phyloP scores from a whole-genome alignment of 2,113 vertebrate species.

The Lepisosteus osseus region DNA sequence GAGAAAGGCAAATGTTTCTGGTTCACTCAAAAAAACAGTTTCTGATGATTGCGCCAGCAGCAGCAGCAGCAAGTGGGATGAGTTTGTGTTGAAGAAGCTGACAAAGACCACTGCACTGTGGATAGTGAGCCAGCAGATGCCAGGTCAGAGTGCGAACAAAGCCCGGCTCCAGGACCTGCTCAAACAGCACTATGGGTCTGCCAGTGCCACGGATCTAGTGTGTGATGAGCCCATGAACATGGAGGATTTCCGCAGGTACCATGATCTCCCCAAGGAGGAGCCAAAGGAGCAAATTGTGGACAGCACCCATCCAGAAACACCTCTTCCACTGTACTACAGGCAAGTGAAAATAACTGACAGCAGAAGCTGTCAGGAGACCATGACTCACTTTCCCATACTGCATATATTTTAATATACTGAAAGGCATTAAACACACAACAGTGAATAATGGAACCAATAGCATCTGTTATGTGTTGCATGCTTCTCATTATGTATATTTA shows the following conservation, averaged over 20 bases:
- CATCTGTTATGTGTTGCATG: not conserved
- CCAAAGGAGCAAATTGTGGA: not conserved
- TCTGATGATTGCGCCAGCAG: conserved; percentile 21
- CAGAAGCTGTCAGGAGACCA: too few species aligned
- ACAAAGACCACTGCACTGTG: conserved; percentile 53
- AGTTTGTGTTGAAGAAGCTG: conserved; percentile 42
- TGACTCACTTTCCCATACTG: too few species aligned
- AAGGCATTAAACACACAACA: not conserved
- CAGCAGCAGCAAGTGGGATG: conserved; percentile 37
- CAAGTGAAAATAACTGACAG: conserved; percentile 24
- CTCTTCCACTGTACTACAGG: conserved; percentile 59
- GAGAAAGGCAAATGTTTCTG: not conserved
- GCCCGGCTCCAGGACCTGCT: conserved; percentile 37
- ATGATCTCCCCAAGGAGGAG: conserved; percentile 27
- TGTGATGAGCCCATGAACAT: conserved; percentile 47
- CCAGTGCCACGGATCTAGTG: conserved; percentile 35
- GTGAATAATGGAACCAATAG: not conserved
- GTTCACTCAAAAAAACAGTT: conserved; percentile 4
- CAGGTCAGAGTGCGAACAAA: conserved; percentile 25
- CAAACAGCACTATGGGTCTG: conserved; percentile 48
- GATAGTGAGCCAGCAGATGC: conserved; percentile 47
- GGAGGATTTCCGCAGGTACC: conserved; percentile 43
- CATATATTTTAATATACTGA: too few species aligned
- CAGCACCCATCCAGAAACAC: conserved; percentile 39
- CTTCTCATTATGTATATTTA: not conserved